Evolutionary conservation across 2,797 vertebrate species (phyloP).

Genomic region (Micromesistius poutassou): DNA sequence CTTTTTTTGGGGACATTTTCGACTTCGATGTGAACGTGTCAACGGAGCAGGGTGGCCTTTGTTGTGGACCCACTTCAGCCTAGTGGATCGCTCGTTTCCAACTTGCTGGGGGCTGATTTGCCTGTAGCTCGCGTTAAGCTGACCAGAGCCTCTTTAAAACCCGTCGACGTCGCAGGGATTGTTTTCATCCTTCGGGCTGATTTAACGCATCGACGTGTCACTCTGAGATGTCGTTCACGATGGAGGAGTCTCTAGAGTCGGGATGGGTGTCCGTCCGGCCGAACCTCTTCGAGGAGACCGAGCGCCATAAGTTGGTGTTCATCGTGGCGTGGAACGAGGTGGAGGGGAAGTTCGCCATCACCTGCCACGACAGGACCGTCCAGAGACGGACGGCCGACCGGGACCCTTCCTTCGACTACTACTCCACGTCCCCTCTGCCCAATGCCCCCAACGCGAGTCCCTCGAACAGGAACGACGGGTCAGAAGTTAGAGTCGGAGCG

Average conservation of each 20-base stretch:
- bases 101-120: conserved; percentile 1
- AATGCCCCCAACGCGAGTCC: conserved; percentile 34
- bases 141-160: conserved; percentile 36
- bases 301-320: conserved; percentile 90
- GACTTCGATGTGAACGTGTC: conserved; percentile 24
- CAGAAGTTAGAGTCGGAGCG: conserved; percentile 41
- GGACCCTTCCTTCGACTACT: conserved; percentile 60
- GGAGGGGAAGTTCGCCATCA: conserved; percentile 93
- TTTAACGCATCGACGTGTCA: conserved; percentile 17
- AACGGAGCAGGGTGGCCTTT: conserved; percentile 49
- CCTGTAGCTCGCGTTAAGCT: conserved; percentile 15
- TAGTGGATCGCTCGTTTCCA: conserved; percentile 2
- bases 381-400: conserved; percentile 80
- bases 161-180: neutral
- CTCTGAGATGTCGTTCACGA: conserved; percentile 82
- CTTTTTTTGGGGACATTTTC: neutral
- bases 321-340: conserved; percentile 97
- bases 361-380: conserved; percentile 91
- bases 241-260: conserved; percentile 91
- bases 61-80: conserved; percentile 28
- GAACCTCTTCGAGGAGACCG: conserved; percentile 89
- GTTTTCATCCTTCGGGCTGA: neutral
- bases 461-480: conserved; percentile 28
- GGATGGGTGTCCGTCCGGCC: conserved; percentile 96
- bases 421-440: conserved; percentile 21